A percentile compares a stretch with the other conserved stretches of the same genome.
Conservation (phyloP, 2,888 invertebrate genomes). For the Lobophora halterata region DNA sequence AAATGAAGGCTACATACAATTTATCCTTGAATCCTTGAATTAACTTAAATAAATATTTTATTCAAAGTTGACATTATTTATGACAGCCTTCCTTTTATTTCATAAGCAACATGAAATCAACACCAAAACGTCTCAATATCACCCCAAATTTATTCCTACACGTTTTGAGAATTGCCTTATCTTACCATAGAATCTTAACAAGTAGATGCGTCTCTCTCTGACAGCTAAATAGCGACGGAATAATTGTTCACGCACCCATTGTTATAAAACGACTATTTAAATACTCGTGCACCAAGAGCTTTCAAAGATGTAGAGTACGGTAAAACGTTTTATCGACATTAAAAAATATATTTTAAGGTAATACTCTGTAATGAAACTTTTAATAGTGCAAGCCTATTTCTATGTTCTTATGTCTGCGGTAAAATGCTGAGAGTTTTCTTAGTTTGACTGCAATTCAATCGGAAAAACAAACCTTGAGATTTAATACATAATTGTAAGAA, state of each 20-base stretch:
- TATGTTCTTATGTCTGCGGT: too few relatives aligned
- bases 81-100: neutral
- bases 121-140: conserved; percentile 13
- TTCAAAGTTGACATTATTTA: too few relatives aligned
- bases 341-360: too few relatives aligned
- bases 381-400: too few relatives aligned
- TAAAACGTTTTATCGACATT: conserved; percentile 11
- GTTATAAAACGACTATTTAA: conserved; percentile 36
- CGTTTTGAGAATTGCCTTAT: conserved; percentile 7
- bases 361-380: too few relatives aligned
- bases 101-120: neutral
- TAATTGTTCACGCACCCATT: conserved; percentile 63
- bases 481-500: too few relatives aligned
- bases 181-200: conserved; percentile 11
- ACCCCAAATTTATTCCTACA: conserved; percentile 11
- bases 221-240: conserved; percentile 63
- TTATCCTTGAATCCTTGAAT: too few relatives aligned
- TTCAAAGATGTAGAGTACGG: conserved; percentile 1
- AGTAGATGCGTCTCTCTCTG: conserved; percentile 37
- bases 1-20: too few relatives aligned
- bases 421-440: too few relatives aligned
- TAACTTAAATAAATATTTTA: too few relatives aligned
- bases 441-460: too few relatives aligned
- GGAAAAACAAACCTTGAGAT: too few relatives aligned
- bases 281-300: conserved; percentile 14